phyloP scores from a whole-genome alignment of 2,888 invertebrate genomes.

The Caenorhabditis sp. region DNA sequence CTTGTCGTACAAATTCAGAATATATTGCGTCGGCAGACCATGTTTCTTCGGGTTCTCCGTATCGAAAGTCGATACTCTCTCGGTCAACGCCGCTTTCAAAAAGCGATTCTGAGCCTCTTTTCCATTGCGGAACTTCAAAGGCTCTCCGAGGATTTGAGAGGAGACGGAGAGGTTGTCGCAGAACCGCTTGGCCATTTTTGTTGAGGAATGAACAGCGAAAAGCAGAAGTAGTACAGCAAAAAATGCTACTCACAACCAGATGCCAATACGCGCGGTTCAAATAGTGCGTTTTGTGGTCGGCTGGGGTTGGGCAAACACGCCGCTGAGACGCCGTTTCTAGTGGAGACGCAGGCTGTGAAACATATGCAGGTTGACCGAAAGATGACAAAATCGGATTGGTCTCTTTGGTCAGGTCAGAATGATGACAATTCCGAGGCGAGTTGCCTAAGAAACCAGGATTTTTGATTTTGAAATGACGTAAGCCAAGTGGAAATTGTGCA shows the following conservation, averaged over 20 bases:
- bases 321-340: too few relatives aligned
- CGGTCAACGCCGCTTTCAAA: conserved; percentile 70
- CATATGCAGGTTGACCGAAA: conserved; percentile 9
- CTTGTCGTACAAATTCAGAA: conserved; percentile 70
- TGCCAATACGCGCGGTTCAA: conserved; percentile 34
- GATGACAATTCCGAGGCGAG: conserved; percentile 41
- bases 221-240: conserved; percentile 10
- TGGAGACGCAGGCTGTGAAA: conserved; percentile 20
- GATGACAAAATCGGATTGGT: conserved; percentile 29
- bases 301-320: conserved; percentile 40
- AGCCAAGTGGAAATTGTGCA: too few relatives aligned
- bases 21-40: conserved; percentile 68
- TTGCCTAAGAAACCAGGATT: conserved; percentile 53
- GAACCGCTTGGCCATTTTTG: conserved; percentile 36
- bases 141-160: conserved; percentile 65
- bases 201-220: too few relatives aligned
- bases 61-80: conserved; percentile 60
- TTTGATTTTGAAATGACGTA: too few relatives aligned
- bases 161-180: conserved; percentile 46
- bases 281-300: conserved; percentile 50
- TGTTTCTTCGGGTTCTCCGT: conserved; percentile 51
- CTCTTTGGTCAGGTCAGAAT: conserved; percentile 14
- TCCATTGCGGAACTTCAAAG: conserved; percentile 62
- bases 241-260: conserved; percentile 35
- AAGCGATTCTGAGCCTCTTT: conserved; percentile 69